Percentiles rank a stretch among this genome's conserved stretches.
Conservation (phyloP, 1,140 invertebrate genomes). For the Babylonia areolata region DNA sequence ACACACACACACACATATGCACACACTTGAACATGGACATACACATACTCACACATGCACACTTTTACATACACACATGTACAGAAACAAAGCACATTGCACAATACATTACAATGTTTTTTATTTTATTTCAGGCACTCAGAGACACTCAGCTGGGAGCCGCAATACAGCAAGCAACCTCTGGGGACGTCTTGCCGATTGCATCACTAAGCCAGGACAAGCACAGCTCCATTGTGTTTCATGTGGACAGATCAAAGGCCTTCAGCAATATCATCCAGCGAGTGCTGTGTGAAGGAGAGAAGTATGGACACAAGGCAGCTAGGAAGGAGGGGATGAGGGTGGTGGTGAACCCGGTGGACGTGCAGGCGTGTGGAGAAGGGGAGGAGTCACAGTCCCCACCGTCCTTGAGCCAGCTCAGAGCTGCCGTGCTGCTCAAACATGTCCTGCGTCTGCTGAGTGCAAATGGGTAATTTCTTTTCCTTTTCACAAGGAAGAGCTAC, state of each 20-base stretch:
- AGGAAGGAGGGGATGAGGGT: not conserved
- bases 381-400: not conserved
- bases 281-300: constrained; percentile 15
- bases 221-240: constrained; percentile 26
- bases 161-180: not conserved
- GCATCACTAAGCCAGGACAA: constrained; percentile 13
- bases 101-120: not conserved
- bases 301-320: constrained; percentile 6
- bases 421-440: constrained; percentile 22
- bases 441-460: not conserved
- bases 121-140: not conserved
- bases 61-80: not conserved
- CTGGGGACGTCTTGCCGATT: not conserved
- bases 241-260: constrained; percentile 16
- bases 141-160: constrained; percentile 10
- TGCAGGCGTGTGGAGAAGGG: not conserved
- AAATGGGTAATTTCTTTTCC: constrained; percentile 11
- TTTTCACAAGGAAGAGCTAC: too few species aligned
- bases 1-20: not conserved
- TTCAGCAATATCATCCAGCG: constrained; percentile 30
- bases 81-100: not conserved
- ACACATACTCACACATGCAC: not conserved
- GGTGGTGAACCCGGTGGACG: constrained; percentile 19
- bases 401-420: not conserved
- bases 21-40: not conserved